Percentiles rank a stretch among this genome's conserved stretches.
These are phyloP conservation scores for Branchinecta lynchi DNA, from an alignment of 1,140 invertebrate species.

Conservation along the genomic window DNA sequence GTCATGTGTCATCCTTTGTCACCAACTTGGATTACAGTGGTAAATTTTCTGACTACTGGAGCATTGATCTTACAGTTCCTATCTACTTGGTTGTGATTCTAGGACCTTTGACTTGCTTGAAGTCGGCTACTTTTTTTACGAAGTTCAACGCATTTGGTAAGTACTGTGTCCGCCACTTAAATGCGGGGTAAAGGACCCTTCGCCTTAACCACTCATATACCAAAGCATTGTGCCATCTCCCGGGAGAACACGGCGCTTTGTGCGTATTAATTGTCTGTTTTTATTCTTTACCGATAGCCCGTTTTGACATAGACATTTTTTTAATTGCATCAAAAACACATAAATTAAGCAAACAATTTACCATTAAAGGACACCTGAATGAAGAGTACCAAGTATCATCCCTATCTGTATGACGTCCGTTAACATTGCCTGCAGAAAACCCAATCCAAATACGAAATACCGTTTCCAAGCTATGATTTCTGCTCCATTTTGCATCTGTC, in stretches of 20 bases:
- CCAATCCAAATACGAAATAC: too few relatives aligned
- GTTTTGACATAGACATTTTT: too few relatives aligned
- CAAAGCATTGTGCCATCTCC: background rate
- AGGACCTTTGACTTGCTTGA: conserved; percentile 67
- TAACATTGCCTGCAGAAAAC: too few relatives aligned
- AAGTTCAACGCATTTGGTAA: conserved; percentile 82
- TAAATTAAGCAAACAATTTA: too few relatives aligned
- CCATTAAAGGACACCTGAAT: too few relatives aligned
- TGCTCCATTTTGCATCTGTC: too few relatives aligned
- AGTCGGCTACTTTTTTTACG: conserved; percentile 74
- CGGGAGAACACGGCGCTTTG: background rate
- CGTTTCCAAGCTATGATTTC: too few relatives aligned
- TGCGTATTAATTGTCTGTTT: background rate
- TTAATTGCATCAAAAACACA: too few relatives aligned
- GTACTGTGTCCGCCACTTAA: conserved; percentile 20
- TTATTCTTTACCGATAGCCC: background rate
- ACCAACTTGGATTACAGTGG: background rate
- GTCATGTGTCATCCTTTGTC: background rate
- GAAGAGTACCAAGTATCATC: too few relatives aligned
- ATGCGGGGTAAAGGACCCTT: too few relatives aligned
- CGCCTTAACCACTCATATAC: too few relatives aligned
- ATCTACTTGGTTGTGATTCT: conserved; percentile 57
- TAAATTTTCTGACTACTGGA: conserved; percentile 36
- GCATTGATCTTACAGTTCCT: conserved; percentile 59
- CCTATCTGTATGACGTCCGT: too few relatives aligned